These are phyloP conservation scores for Otocyon megalotis DNA, from an alignment of 2,113 vertebrate species.

Conservation along the genomic window DNA sequence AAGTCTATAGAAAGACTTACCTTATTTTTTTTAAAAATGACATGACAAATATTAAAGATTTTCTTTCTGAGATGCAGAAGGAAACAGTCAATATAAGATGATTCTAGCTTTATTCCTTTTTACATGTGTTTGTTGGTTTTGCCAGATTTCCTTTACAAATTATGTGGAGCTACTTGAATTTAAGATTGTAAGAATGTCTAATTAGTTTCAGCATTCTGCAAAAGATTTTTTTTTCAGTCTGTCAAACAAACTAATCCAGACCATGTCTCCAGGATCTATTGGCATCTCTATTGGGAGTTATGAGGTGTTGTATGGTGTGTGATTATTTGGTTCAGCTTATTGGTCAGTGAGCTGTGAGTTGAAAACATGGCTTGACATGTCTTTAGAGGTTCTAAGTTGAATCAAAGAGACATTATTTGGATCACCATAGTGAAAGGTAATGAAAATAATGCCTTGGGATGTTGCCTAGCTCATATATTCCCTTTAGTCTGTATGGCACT, in stretches of 20 bases:
- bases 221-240: not conserved
- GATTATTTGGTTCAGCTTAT: not conserved
- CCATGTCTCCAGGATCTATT: not conserved
- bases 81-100: not conserved
- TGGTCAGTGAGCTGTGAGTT: not conserved
- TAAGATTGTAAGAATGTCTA: not conserved
- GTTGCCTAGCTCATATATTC: not conserved
- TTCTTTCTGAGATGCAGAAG: not conserved
- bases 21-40: not conserved
- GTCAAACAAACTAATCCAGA: not conserved
- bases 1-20: not conserved
- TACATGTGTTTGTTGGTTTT: not conserved
- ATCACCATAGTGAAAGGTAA: not conserved
- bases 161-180: not conserved
- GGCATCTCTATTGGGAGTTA: not conserved
- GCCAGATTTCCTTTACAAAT: not conserved
- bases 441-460: not conserved
- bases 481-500: not conserved
- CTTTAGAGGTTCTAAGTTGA: not conserved
- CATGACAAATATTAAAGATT: not conserved
- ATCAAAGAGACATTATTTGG: not conserved
- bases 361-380: not conserved
- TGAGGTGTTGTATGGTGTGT: not conserved
- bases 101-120: not conserved
- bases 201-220: not conserved